phyloP scores from a whole-genome alignment of 1,140 invertebrate genomes.

The Mamestra configurata region DNA sequence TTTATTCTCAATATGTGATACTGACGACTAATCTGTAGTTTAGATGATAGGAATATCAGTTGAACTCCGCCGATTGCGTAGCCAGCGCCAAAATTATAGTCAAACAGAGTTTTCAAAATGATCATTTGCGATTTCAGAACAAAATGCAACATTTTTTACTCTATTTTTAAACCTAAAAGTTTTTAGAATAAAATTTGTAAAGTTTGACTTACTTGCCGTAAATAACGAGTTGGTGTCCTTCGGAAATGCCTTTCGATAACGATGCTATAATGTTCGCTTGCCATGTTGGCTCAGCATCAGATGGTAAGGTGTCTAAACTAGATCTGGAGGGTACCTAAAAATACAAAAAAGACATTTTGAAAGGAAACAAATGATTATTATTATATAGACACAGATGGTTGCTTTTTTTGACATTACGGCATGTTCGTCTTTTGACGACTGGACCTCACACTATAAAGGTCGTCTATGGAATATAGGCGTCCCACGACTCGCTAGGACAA shows the following conservation, averaged over 20 bases:
- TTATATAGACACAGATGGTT: too few species aligned
- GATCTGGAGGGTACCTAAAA: constrained; percentile 71
- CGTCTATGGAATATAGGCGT: too few species aligned
- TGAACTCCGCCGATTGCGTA: background rate
- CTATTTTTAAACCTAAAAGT: too few species aligned
- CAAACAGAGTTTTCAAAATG: too few species aligned
- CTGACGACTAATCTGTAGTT: background rate
- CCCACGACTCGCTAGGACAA: too few species aligned
- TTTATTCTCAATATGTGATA: background rate
- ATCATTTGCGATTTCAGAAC: too few species aligned
- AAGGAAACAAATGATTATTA: background rate
- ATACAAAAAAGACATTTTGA: constrained; percentile 5
- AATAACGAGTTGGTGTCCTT: constrained; percentile 80
- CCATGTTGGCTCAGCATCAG: constrained; percentile 70
- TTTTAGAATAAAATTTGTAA: background rate
- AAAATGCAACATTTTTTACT: too few species aligned
- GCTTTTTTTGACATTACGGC: too few species aligned
- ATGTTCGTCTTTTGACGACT: too few species aligned
- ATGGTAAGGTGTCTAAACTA: constrained; percentile 56
- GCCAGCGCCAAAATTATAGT: too few species aligned
- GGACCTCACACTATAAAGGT: too few species aligned
- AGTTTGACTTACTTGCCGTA: constrained; percentile 68
- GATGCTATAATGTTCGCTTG: constrained; percentile 69
- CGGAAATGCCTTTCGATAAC: constrained; percentile 73
- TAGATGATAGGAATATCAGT: background rate